phyloP scores from a whole-genome alignment of 2,113 vertebrate genomes.

The Trichomycterus rosablanca region DNA sequence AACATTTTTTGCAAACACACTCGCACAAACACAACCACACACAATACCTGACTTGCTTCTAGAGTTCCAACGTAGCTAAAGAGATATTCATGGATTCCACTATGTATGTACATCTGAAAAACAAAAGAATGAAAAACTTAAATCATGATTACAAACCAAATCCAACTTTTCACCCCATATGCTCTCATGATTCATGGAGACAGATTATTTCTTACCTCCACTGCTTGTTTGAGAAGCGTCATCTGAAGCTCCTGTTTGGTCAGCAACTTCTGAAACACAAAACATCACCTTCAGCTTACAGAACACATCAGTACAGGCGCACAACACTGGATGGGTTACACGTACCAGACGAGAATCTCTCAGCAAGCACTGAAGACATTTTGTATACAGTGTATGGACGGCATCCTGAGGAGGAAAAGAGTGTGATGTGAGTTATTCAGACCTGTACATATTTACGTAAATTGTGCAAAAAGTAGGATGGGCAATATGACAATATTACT shows the following conservation, averaged over 20 bases:
- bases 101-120: slow-evolving; percentile 88
- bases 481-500: too few species aligned
- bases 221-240: slow-evolving; percentile 92
- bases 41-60: slow-evolving; percentile 85
- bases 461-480: too few species aligned
- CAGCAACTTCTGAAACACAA: slow-evolving; percentile 76
- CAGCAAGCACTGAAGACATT: slow-evolving; percentile 92
- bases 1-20: too few species aligned
- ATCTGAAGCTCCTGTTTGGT: slow-evolving; percentile 91
- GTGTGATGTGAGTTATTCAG: background rate
- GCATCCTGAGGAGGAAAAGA: slow-evolving; percentile 72
- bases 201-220: slow-evolving; percentile 75
- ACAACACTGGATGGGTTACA: background rate
- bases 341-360: slow-evolving; percentile 91
- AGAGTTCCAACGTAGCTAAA: slow-evolving; percentile 93
- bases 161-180: too few species aligned
- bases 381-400: slow-evolving; percentile 86
- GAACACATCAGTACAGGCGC: background rate
- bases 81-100: slow-evolving; percentile 86
- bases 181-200: too few species aligned
- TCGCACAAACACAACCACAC: background rate
- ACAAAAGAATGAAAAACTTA: background rate
- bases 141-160: background rate
- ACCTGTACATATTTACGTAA: too few species aligned
- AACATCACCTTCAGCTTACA: background rate